Evolutionary conservation across 2,113 vertebrate genomes (phyloP).

Genomic region (Hiodon alosoides): DNA sequence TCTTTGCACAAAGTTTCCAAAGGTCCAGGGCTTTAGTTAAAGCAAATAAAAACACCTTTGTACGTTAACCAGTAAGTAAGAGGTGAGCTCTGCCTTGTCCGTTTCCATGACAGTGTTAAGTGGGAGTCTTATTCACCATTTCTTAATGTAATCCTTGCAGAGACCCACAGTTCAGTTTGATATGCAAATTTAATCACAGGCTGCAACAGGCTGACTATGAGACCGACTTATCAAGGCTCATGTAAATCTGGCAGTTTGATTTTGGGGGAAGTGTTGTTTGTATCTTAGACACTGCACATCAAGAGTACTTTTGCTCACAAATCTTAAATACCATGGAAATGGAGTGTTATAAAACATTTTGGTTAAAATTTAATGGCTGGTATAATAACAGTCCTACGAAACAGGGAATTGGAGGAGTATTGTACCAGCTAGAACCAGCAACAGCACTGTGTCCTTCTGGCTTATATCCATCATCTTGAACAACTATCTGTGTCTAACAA

Average conservation of each 20-base stretch:
- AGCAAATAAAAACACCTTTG: constrained; percentile 22
- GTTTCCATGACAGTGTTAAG: constrained; percentile 37
- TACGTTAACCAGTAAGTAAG: constrained; percentile 26
- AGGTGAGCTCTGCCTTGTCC: constrained; percentile 27
- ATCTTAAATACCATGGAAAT: constrained; percentile 27
- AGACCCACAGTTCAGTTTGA: constrained; percentile 13
- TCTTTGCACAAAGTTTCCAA: too few relatives aligned
- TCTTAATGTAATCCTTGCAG: not conserved
- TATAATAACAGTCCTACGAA: constrained; percentile 26
- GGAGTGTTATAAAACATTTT: constrained; percentile 22
- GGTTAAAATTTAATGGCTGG: constrained; percentile 20
- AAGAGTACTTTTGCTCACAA: constrained; percentile 23
- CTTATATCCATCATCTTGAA: too few relatives aligned
- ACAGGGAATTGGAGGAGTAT: constrained; percentile 14
- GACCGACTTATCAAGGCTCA: constrained; percentile 19
- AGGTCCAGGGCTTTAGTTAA: not conserved
- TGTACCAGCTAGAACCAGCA: not conserved
- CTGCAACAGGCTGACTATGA: constrained; percentile 15
- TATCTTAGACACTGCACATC: constrained; percentile 17
- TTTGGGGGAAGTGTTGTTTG: not conserved
- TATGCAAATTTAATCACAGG: constrained; percentile 29
- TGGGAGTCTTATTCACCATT: constrained; percentile 5
- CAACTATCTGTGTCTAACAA: not conserved
- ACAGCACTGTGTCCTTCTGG: too few relatives aligned
- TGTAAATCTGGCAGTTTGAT: constrained; percentile 17